Evolutionary conservation across 1,140 invertebrate genomes (phyloP).

Genomic region (Caenorhabditis briggsae): DNA sequence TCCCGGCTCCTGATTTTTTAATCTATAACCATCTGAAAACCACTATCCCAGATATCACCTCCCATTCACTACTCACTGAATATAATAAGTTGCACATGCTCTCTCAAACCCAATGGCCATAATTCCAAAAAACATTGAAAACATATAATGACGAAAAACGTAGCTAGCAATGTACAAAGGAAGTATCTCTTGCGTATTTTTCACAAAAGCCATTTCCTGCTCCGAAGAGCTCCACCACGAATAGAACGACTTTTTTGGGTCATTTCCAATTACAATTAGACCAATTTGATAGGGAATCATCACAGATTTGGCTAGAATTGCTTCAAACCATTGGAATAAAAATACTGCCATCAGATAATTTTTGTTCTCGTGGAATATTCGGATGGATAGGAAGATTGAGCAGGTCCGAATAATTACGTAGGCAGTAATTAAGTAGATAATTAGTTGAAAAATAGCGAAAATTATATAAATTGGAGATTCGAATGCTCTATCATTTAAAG

Average conservation of each 20-base stretch:
- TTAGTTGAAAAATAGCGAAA: not conserved
- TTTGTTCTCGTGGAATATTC: conserved; percentile 26
- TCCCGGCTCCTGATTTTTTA: too few relatives aligned
- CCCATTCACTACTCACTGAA: too few relatives aligned
- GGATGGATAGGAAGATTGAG: not conserved
- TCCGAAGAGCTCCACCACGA: not conserved
- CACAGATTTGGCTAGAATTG: not conserved
- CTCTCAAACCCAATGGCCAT: not conserved
- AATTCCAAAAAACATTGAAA: not conserved
- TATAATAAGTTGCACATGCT: not conserved
- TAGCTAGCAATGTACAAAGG: not conserved
- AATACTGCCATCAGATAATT: not conserved
- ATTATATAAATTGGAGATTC: conserved; percentile 5
- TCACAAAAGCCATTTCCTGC: not conserved
- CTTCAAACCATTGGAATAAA: conserved; percentile 25
- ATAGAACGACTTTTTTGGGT: not conserved
- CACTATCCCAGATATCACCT: too few relatives aligned
- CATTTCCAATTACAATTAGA: not conserved
- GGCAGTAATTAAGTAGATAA: not conserved
- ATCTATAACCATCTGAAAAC: too few relatives aligned
- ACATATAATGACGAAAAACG: conserved; percentile 15
- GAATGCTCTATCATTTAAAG: not conserved
- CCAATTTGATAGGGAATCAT: conserved; percentile 24
- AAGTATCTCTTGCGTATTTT: not conserved
- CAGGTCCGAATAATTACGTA: not conserved